Conservation (phyloP, 2,797 vertebrate species). For the Psittacula derbiana region DNA sequence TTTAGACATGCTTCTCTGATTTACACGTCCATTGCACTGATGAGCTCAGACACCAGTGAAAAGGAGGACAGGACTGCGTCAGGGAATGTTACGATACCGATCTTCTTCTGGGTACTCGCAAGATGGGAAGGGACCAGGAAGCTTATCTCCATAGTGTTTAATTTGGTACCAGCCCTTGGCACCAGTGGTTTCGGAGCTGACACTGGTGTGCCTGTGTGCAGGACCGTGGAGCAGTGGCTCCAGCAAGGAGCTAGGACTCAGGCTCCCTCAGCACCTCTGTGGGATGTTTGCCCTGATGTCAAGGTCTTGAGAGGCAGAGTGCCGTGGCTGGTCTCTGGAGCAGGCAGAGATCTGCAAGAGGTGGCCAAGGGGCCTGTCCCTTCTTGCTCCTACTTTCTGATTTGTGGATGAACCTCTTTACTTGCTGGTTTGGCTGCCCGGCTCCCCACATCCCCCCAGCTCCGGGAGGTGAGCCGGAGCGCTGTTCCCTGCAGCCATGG, state of each 20-base stretch:
- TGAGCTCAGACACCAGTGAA: background rate
- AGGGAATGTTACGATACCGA: background rate
- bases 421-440: background rate
- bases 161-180: background rate
- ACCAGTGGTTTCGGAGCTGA: background rate
- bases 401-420: background rate
- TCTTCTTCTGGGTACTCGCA: background rate
- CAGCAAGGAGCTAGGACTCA: background rate
- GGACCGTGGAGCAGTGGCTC: background rate
- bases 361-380: accelerated
- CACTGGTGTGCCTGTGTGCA: accelerated
- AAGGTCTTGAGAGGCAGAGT: background rate
- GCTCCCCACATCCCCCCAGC: accelerated
- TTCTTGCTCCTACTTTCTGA: background rate
- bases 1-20: background rate
- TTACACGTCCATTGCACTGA: accelerated
- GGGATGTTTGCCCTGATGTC: background rate
- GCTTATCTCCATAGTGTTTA: background rate
- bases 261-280: background rate
- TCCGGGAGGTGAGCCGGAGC: background rate
- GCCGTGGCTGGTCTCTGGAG: accelerated
- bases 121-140: background rate
- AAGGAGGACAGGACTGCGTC: background rate
- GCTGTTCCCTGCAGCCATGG: accelerated
- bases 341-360: background rate